Evolutionary conservation across 2,797 vertebrate species (phyloP).

Genomic region (Alcedo atthis): DNA sequence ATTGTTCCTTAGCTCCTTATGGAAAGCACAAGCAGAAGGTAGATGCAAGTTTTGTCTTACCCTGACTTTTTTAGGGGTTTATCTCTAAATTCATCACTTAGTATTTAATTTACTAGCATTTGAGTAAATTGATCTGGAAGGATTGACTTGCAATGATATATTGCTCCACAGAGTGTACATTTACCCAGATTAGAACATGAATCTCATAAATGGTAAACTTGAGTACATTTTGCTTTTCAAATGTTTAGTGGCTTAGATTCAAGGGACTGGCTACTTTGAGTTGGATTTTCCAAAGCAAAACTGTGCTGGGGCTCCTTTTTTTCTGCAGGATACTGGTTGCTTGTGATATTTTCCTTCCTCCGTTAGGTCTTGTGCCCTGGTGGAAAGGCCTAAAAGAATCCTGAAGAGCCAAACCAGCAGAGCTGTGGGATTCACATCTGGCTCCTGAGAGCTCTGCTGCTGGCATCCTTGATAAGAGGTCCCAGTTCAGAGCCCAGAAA

Average conservation of each 20-base stretch:
- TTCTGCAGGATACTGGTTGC: not conserved
- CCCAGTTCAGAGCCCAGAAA: not conserved
- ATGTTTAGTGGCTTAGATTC: not conserved
- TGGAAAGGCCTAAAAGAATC: not conserved
- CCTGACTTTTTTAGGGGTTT: not conserved
- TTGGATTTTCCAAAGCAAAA: not conserved
- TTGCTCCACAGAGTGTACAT: not conserved
- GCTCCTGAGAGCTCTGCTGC: not conserved
- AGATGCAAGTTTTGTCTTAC: slow-evolving; percentile 11
- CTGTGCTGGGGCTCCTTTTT: not conserved
- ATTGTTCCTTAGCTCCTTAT: slow-evolving; percentile 83
- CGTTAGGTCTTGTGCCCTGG: not conserved
- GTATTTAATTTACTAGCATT: not conserved
- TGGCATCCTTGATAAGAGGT: not conserved
- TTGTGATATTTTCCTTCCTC: not conserved
- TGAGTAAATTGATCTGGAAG: not conserved
- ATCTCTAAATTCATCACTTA: not conserved
- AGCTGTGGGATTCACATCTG: not conserved
- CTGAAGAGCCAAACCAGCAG: not conserved
- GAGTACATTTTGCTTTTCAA: not conserved
- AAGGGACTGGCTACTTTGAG: not conserved
- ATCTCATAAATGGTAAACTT: not conserved
- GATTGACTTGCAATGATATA: not conserved
- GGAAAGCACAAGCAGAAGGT: slow-evolving; percentile 85
- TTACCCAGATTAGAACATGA: not conserved